Percentiles rank a stretch among this genome's conserved stretches.
Conservation (phyloP, 2,113 vertebrate genomes). For the Nycticebus coucang region DNA sequence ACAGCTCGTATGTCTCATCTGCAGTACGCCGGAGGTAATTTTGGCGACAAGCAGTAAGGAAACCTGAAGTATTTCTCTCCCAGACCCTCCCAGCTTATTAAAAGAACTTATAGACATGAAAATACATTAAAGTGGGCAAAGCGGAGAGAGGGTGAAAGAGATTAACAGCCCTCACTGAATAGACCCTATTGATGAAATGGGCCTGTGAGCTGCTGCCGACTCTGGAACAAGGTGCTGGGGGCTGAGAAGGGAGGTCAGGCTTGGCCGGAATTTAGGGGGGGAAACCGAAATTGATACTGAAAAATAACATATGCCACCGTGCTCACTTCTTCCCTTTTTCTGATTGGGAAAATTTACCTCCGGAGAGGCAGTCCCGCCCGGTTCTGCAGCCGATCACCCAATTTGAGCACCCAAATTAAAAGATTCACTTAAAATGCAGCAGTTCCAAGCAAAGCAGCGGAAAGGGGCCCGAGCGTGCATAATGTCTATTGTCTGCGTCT, state of each 20-base stretch:
- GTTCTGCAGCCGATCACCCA: background rate
- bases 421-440: slow-evolving; percentile 17
- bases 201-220: slow-evolving; percentile 42
- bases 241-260: slow-evolving; percentile 55
- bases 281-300: background rate
- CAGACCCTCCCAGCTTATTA: slow-evolving; percentile 79
- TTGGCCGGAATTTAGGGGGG: slow-evolving; percentile 31
- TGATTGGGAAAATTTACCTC: fast-evolving
- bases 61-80: slow-evolving; percentile 72
- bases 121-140: slow-evolving; percentile 79
- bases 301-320: background rate
- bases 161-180: slow-evolving; percentile 72
- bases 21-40: slow-evolving; percentile 29
- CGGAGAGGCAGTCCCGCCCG: background rate
- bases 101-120: slow-evolving; percentile 79
- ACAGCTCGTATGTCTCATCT: fast-evolving
- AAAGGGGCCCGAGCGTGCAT: slow-evolving; percentile 14
- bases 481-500: slow-evolving; percentile 75
- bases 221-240: slow-evolving; percentile 2
- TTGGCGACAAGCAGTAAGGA: slow-evolving; percentile 70
- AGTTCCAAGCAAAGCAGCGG: slow-evolving; percentile 51
- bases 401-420: slow-evolving; percentile 73
- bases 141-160: slow-evolving; percentile 69
- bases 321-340: fast-evolving
- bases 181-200: slow-evolving; percentile 63